Evolutionary conservation across 2,113 vertebrate species (phyloP).

Genomic region (Leucosticte australis): DNA sequence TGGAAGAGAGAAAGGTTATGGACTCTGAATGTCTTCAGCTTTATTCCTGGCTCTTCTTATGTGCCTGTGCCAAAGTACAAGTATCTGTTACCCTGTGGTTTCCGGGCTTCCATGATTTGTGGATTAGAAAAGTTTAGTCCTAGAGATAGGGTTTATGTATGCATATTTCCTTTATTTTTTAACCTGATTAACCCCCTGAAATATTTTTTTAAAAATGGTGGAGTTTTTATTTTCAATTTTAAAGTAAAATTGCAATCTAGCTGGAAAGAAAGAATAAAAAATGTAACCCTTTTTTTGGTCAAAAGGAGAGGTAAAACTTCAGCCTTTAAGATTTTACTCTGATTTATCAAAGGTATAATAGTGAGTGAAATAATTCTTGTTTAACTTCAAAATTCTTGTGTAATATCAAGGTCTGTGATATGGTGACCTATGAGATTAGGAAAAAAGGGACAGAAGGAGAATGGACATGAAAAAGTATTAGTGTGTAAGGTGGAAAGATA

Average conservation of each 20-base stretch:
- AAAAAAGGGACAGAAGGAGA: not conserved
- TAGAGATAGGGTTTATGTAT: not conserved
- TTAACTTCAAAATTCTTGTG: not conserved
- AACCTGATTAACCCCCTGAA: not conserved
- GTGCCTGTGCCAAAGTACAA: not conserved
- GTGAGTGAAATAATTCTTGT: not conserved
- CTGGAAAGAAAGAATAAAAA: not conserved
- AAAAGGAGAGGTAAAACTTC: not conserved
- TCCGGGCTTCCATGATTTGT: not conserved
- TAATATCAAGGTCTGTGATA: not conserved
- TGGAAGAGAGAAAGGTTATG: not conserved
- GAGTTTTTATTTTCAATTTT: not conserved
- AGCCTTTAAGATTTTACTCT: not conserved
- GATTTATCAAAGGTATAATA: not conserved
- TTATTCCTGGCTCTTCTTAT: not conserved
- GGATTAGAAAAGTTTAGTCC: not conserved
- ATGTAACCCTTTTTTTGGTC: accelerated
- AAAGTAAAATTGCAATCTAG: not conserved
- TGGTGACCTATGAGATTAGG: not conserved
- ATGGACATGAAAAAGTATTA: not conserved
- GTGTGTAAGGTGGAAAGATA: not conserved
- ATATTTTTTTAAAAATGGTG: not conserved
- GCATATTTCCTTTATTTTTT: not conserved
- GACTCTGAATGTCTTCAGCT: not conserved
- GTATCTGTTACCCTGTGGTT: not conserved